Evolutionary conservation across 2,113 vertebrate species (phyloP).

Genomic region (Pipra filicauda): DNA sequence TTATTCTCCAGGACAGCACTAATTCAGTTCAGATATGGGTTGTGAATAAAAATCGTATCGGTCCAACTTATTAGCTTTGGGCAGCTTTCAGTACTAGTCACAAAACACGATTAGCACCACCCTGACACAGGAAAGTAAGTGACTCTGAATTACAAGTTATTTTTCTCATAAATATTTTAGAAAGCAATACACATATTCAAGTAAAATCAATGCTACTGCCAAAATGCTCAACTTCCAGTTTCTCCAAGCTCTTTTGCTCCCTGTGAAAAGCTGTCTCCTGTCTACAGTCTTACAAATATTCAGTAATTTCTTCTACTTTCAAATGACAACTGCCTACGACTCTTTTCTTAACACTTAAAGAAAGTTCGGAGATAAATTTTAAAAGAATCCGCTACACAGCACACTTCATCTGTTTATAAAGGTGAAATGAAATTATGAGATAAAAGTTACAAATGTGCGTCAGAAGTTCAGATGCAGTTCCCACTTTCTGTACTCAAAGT

Average conservation of each 20-base stretch:
- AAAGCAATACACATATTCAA: not conserved
- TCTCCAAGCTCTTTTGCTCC: not conserved
- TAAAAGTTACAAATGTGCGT: not conserved
- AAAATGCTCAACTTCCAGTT: not conserved
- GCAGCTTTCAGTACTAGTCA: not conserved
- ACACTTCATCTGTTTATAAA: not conserved
- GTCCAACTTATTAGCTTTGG: not conserved
- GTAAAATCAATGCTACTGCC: conserved; percentile 1
- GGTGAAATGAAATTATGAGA: not conserved
- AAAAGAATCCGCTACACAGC: not conserved
- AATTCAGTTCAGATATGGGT: not conserved
- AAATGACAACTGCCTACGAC: not conserved
- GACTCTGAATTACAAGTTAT: conserved; percentile 28
- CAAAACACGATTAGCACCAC: not conserved
- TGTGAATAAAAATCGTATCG: not conserved
- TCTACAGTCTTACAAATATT: not conserved
- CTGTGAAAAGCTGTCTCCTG: not conserved
- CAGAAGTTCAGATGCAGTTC: not conserved
- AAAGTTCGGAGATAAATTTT: not conserved
- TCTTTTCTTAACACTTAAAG: not conserved
- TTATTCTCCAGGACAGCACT: not conserved
- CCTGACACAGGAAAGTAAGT: not conserved
- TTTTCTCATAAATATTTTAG: conserved; percentile 12
- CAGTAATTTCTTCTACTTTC: not conserved
- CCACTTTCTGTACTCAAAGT: not conserved